Base-by-base conservation (phyloP, 2,113 vertebrate genomes). In the Lanius collurio region DNA sequence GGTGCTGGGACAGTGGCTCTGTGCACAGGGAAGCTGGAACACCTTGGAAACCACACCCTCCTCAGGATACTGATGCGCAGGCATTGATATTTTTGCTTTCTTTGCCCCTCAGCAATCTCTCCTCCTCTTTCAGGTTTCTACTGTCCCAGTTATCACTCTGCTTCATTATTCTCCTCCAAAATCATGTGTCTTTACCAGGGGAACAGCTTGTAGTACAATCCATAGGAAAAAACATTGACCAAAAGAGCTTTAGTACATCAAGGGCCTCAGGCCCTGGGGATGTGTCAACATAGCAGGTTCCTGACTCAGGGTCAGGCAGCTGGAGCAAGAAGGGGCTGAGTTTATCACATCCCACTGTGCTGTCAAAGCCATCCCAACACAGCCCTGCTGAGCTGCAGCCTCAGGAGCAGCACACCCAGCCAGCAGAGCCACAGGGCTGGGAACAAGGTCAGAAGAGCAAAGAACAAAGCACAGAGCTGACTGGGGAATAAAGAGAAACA, bases 111-210 rank as follows among this genome's bases (percentile, higher is more conserved):
- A 75, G 91, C 30, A 62, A 41, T 24, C 44, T 90, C 42, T 92
- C 96, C 18, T 95, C 83, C 11, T 56, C 26, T 89, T 94, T 50
- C 59, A 85, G 55, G 2, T 68, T 76, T 97, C 94, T 83, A 69
- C 97, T 96, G 41, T 44, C 63, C 89, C 46, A 47, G 81, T 83
- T 85, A 47, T 91, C 95, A 57, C 89, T 71, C 35, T 93, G 80
- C 78, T 97, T 97, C 90, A 26, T 93, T 73, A 7, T 97, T 94
- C 69, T 97, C 96, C 8, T 93, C 65, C 16, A 81, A 67, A 68
- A 94, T 88, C 55, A 92, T 83, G 53, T 93, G 82, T 7, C 85
- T 96, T 2, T 91, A 89, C 18, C 84, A 92, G 59, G 22, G 31
- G 7, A 68, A 46, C 39, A 41, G n/a, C 7, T 0, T 2, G 1